Evolutionary conservation across 2,113 vertebrate genomes (phyloP).

Genomic region (Tupaia chinensis): DNA sequence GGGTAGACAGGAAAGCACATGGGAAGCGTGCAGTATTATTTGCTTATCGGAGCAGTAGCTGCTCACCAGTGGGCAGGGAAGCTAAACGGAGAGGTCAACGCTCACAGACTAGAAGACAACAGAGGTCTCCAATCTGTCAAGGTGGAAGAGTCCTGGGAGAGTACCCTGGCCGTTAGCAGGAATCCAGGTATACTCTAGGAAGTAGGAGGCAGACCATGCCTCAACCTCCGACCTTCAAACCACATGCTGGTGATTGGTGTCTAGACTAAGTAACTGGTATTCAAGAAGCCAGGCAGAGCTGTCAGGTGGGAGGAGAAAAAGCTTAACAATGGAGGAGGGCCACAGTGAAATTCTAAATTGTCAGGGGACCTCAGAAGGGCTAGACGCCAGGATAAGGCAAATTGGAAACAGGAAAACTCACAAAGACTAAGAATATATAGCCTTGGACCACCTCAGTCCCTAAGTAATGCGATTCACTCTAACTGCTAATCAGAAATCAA

Average conservation of each 20-base stretch:
- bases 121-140: background rate
- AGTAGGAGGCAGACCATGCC: background rate
- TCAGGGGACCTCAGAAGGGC: background rate
- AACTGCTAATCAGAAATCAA: background rate
- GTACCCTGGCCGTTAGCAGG: background rate
- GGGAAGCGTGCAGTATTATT: background rate
- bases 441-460: background rate
- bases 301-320: background rate
- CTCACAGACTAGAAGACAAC: background rate
- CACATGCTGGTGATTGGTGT: background rate
- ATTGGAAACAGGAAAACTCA: background rate
- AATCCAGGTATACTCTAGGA: background rate
- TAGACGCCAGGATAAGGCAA: background rate
- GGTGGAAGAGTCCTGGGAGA: background rate
- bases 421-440: background rate
- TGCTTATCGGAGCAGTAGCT: background rate
- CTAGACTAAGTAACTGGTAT: background rate
- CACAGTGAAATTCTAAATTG: background rate
- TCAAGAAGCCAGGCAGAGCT: background rate
- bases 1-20: background rate
- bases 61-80: background rate
- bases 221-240: background rate
- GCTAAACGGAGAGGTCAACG: background rate
- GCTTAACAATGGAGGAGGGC: background rate
- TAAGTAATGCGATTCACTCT: background rate